Conservation (phyloP, 2,888 invertebrate genomes). For the Dasysyrphus albostriatus region DNA sequence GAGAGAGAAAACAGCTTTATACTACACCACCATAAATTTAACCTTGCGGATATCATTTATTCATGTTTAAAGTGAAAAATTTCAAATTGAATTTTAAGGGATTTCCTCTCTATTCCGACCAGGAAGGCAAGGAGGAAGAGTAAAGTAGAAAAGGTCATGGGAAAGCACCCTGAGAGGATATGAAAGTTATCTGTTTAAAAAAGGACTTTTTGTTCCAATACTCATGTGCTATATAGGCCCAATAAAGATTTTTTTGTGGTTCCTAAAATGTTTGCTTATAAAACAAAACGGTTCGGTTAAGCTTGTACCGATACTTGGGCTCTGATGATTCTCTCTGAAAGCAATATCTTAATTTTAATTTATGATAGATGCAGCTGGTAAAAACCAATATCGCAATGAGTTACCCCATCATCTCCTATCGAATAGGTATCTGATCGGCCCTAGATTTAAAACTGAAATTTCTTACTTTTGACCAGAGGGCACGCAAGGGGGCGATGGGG, state of each 20-base stretch:
- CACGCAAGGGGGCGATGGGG: too few species aligned
- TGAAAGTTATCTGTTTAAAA: not conserved
- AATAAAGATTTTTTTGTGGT: not conserved
- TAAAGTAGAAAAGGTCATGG: not conserved
- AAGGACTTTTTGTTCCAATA: not conserved
- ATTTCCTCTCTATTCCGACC: slow-evolving; percentile 13
- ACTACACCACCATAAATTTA: slow-evolving; percentile 56
- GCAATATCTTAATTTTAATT: too few species aligned
- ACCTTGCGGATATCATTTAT: slow-evolving; percentile 73
- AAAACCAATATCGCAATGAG: too few species aligned
- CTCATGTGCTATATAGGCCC: not conserved
- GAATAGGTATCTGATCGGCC: too few species aligned
- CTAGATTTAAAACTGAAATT: too few species aligned
- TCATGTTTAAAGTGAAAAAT: slow-evolving; percentile 73
- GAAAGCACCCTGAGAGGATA: not conserved
- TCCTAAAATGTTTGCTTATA: not conserved
- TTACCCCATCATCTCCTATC: too few species aligned
- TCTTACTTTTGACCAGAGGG: too few species aligned
- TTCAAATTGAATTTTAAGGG: slow-evolving; percentile 73
- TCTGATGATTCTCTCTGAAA: too few species aligned
- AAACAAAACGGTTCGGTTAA: too few species aligned
- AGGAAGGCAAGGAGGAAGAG: not conserved
- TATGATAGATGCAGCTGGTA: too few species aligned
- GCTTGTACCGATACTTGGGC: too few species aligned
- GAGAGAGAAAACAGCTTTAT: not conserved